Percentiles rank a stretch among this genome's conserved stretches.
These are phyloP conservation scores for Melierax canorus DNA, from an alignment of 2,113 vertebrate genomes.

Conservation along the genomic window DNA sequence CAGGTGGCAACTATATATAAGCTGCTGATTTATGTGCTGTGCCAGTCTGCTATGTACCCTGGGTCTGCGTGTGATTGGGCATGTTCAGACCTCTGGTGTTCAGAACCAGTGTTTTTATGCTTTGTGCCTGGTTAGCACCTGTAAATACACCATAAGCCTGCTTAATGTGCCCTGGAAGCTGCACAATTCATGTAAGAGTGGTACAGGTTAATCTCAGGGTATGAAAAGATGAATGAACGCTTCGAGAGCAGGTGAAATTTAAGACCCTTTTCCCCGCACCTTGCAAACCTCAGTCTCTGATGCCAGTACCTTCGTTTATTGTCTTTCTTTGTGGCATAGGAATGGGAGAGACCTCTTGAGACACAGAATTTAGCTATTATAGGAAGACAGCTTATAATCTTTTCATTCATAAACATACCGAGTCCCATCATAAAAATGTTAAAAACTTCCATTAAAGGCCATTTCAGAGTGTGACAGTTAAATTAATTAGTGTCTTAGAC, in stretches of 20 bases:
- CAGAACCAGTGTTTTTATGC: neutral
- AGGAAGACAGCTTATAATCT: rapidly evolving
- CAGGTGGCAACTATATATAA: neutral
- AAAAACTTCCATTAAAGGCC: neutral
- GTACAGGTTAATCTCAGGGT: neutral
- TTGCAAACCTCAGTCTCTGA: neutral
- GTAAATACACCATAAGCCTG: neutral
- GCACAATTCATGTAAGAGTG: neutral
- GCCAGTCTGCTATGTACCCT: neutral
- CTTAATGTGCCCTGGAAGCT: neutral
- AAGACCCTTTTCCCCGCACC: neutral
- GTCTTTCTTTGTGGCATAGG: neutral
- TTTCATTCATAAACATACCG: neutral
- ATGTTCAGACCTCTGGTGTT: neutral
- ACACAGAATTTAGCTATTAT: neutral
- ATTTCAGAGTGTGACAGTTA: neutral
- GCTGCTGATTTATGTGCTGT: neutral
- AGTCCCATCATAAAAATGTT: neutral
- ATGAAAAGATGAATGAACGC: neutral
- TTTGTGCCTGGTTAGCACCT: neutral
- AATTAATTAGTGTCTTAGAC: neutral
- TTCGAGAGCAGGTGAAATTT: neutral
- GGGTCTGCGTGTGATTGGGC: neutral
- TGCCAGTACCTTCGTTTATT: neutral
- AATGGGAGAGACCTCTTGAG: neutral